A percentile compares a stretch with the other conserved stretches of the same genome.
phyloP scores from a whole-genome alignment of 1,140 invertebrate genomes.

The Neodiprion fabricii region DNA sequence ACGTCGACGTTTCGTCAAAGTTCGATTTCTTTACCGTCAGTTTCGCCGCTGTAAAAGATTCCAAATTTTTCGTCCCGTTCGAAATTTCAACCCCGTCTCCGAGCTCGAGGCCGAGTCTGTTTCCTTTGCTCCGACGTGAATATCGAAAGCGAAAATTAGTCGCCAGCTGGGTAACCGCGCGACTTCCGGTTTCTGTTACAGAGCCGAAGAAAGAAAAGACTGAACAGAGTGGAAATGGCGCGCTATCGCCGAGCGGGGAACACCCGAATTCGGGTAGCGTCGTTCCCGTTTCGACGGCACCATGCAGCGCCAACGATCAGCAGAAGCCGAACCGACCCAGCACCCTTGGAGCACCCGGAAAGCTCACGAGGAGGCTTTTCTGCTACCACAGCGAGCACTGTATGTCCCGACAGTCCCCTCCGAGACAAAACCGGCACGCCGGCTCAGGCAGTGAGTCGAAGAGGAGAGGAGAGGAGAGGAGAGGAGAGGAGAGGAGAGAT shows the following conservation, averaged over 20 bases:
- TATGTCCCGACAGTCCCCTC: conserved; percentile 53
- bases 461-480: background rate
- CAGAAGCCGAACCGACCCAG: conserved; percentile 75
- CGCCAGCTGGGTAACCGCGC: too few relatives aligned
- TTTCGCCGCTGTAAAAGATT: too few relatives aligned
- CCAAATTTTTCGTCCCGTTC: too few relatives aligned
- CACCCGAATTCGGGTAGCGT: conserved; percentile 59
- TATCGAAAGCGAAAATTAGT: too few relatives aligned
- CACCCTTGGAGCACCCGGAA: conserved; percentile 72
- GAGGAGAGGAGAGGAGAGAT: background rate
- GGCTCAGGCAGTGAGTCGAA: conserved; percentile 3
- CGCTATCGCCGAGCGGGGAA: conserved; percentile 67
- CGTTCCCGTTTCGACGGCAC: conserved; percentile 42
- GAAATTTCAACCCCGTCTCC: too few relatives aligned
- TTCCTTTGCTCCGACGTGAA: too few relatives aligned
- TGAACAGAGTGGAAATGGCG: conserved; percentile 77
- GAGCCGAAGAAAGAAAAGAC: conserved; percentile 90
- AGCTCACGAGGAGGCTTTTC: conserved; percentile 72
- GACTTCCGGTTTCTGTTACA: conserved; percentile 63
- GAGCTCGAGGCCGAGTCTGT: too few relatives aligned
- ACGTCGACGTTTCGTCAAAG: too few relatives aligned
- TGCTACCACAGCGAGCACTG: conserved; percentile 78
- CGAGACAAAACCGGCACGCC: conserved; percentile 12
- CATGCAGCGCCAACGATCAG: conserved; percentile 43
- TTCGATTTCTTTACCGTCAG: too few relatives aligned